Evolutionary conservation across 2,113 vertebrate genomes (phyloP).

Genomic region (Panthera uncia): DNA sequence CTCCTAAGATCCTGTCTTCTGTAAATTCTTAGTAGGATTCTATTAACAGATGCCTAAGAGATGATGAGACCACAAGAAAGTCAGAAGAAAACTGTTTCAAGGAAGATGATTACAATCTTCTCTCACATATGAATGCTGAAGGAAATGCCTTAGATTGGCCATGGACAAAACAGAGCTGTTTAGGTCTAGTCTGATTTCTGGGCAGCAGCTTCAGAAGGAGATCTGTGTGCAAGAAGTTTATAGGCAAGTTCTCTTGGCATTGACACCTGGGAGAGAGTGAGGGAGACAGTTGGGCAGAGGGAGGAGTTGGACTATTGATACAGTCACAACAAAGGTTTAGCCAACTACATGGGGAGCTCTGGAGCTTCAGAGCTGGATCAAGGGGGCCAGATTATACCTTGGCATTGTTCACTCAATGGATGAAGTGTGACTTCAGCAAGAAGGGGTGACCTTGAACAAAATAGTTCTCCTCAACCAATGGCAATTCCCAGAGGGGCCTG

Average conservation of each 20-base stretch:
- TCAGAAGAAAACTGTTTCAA: constrained; percentile 42
- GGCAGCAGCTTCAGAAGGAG: neutral
- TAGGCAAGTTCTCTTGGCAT: neutral
- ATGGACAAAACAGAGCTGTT: neutral
- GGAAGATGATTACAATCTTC: neutral
- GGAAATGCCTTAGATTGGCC: neutral
- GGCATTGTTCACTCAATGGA: neutral
- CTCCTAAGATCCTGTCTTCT: neutral
- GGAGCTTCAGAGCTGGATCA: neutral
- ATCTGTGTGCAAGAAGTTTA: neutral
- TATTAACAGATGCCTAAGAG: neutral
- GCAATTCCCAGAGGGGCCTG: neutral
- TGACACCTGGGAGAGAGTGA: neutral
- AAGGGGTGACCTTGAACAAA: neutral
- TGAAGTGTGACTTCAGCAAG: neutral
- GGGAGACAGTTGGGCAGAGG: neutral
- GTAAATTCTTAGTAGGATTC: neutral
- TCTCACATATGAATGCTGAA: neutral
- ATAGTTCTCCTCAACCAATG: neutral
- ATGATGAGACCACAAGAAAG: neutral
- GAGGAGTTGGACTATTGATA: neutral
- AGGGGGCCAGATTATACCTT: neutral
- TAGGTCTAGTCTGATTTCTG: neutral
- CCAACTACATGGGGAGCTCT: neutral
- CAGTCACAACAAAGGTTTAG: neutral